Base-by-base conservation (phyloP, 2,888 invertebrate genomes). In the Dryadula phaetusa region DNA sequence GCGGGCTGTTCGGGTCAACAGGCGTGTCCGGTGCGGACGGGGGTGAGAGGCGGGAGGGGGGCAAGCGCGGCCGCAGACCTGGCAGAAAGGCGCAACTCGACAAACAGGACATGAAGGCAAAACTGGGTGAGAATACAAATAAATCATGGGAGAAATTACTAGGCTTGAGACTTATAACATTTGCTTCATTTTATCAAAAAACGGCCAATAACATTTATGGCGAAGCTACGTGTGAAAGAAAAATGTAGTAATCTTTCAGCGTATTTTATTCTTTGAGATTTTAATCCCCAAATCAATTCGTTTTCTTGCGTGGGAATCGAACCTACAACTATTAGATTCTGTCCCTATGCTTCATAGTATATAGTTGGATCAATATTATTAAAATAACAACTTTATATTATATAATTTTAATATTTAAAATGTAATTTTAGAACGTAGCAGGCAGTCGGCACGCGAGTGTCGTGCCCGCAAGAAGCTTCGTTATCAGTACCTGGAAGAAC, bases 381-480 rank as follows among this genome's bases (percentile, higher is more conserved):
- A 28, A 28, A n/a, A n/a, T n/a, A n/a, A n/a, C n/a, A n/a, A n/a
- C n/a, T n/a, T n/a, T n/a, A 28, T 28, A 28, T 28, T 3, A 28
- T 28, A 4, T 6, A 28, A 37, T 37, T 10, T 37, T 37, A 37
- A 12, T 37, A 37, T 37, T 10, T 37, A 37, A 32, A 18, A 34
- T 46, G 44, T 81, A 6, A 46, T 66, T 92, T 22, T 85, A 97
- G 99, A 99, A 91, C 95, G 99, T 71, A 99, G 99, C 88, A 95
- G 99, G 76, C 99, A 99, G 93, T 98, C 98, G 91, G 99, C 99
- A 75, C 94, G 99, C 79, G 99, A 99, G 94, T 99, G 99, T 86
- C 95, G 99, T 74, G 99, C 99, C 54, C 95, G 99, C 62, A 99
- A 99, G 93, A 99, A 99, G 87, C 94, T 99, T 72, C 95, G 99